Conservation (phyloP, 2,797 vertebrate genomes). For the Chelonia mydas region DNA sequence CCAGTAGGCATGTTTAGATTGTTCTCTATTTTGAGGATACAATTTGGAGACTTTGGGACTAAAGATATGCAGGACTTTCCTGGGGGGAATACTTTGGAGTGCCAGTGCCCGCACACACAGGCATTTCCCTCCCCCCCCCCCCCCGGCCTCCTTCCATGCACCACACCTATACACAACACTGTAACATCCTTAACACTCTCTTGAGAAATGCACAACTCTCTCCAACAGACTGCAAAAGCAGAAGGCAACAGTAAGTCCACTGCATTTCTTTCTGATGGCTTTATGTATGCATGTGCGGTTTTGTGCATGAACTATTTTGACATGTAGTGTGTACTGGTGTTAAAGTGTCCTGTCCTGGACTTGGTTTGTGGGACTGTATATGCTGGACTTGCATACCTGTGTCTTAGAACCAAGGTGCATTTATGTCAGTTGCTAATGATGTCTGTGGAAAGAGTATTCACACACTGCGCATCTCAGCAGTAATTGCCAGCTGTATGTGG, state of each 20-base stretch:
- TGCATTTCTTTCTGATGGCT: neutral
- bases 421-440: constrained; percentile 44
- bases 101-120: neutral
- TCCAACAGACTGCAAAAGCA: neutral
- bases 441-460: constrained; percentile 14
- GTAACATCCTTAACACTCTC: neutral
- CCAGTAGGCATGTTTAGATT: neutral
- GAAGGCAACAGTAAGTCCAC: neutral
- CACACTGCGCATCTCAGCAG: constrained; percentile 54
- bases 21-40: neutral
- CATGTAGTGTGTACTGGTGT: neutral
- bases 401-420: neutral
- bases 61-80: neutral
- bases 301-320: neutral
- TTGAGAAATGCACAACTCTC: neutral
- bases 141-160: neutral
- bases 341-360: neutral
- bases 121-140: no score
- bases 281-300: rapidly evolving
- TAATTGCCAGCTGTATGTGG: constrained; percentile 68
- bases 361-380: neutral
- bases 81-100: neutral
- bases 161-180: rapidly evolving
- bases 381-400: neutral
- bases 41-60: neutral